phyloP scores from a whole-genome alignment of 2,797 vertebrate genomes.

The Odontamblyopus lacepedii region DNA sequence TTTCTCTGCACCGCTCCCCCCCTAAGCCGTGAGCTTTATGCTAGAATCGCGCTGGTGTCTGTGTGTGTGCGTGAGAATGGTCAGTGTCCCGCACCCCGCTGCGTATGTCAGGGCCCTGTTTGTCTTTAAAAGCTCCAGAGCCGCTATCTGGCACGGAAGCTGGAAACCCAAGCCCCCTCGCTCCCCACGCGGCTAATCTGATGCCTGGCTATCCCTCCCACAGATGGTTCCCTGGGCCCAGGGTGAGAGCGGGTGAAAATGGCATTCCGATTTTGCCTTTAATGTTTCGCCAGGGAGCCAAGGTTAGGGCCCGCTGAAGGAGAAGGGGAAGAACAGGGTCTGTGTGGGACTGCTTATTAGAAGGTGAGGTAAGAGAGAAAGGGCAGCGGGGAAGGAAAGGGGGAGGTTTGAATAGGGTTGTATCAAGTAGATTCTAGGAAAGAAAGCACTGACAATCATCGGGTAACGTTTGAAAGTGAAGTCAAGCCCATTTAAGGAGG shows the following conservation, averaged over 20 bases:
- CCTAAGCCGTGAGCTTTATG: conserved; percentile 54
- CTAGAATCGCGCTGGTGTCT: conserved; percentile 34
- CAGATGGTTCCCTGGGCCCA: conserved; percentile 47
- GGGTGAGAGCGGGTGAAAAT: conserved; percentile 61
- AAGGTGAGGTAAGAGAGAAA: conserved; percentile 62
- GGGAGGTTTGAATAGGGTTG: conserved; percentile 5
- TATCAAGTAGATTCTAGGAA: too few species aligned
- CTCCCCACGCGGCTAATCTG: conserved; percentile 59
- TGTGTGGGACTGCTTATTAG: conserved; percentile 37
- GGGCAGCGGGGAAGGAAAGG: conserved; percentile 16
- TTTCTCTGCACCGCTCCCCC: conserved; percentile 47
- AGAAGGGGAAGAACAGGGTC: conserved; percentile 17
- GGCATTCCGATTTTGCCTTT: conserved; percentile 65
- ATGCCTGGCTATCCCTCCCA: conserved; percentile 45
- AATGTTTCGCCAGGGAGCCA: conserved; percentile 55
- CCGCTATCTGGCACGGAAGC: conserved; percentile 55
- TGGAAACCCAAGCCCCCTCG: conserved; percentile 59
- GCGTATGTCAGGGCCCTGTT: conserved; percentile 43
- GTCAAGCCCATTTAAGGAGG: too few species aligned
- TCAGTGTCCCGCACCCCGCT: conserved; percentile 29
- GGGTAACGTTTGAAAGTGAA: too few species aligned
- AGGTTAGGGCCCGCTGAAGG: conserved; percentile 37
- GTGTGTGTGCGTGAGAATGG: conserved; percentile 48
- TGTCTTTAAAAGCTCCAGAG: conserved; percentile 46
- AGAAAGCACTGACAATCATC: too few species aligned